A percentile compares a stretch with the other conserved stretches of the same genome.
Conservation (phyloP, 2,888 invertebrate genomes). For the Ichneumoninae sp. region DNA sequence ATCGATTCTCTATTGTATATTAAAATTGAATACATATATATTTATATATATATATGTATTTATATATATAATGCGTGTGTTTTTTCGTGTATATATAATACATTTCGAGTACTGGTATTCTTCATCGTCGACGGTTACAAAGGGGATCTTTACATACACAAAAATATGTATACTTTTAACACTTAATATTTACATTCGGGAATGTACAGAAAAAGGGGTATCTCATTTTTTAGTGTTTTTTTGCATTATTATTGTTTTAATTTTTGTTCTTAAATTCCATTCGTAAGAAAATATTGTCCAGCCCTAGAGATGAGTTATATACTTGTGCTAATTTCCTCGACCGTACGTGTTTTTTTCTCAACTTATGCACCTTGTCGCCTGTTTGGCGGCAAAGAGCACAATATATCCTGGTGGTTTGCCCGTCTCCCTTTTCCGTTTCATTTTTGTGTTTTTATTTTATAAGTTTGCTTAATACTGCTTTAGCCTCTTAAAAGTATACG, state of each 20-base stretch:
- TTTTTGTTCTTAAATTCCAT: constrained; percentile 62
- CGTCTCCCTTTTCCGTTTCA: constrained; percentile 13
- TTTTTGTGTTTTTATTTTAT: constrained; percentile 21
- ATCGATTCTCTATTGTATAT: constrained; percentile 74
- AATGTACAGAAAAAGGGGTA: constrained; percentile 68
- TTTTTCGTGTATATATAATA: constrained; percentile 35
- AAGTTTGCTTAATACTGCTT: constrained; percentile 63
- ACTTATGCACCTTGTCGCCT: constrained; percentile 15
- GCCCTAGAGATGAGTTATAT: constrained; percentile 66
- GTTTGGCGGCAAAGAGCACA: not conserved
- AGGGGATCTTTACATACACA: constrained; percentile 72
- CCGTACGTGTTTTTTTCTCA: constrained; percentile 27
- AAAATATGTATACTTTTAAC: constrained; percentile 75
- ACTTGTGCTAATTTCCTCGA: constrained; percentile 38
- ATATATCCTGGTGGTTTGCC: not conserved
- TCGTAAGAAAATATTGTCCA: constrained; percentile 79
- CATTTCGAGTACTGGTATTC: constrained; percentile 57
- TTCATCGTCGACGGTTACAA: constrained; percentile 68
- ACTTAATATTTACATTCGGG: constrained; percentile 70
- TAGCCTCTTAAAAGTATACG: constrained; percentile 60
- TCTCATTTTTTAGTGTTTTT: constrained; percentile 31
- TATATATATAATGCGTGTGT: constrained; percentile 19
- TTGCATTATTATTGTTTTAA: constrained; percentile 46
- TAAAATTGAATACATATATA: constrained; percentile 55
- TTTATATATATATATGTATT: constrained; percentile 39